Percentiles rank a stretch among this genome's conserved stretches.
Conservation (phyloP, 2,797 vertebrate species). For the Enteromius trimaculatus region DNA sequence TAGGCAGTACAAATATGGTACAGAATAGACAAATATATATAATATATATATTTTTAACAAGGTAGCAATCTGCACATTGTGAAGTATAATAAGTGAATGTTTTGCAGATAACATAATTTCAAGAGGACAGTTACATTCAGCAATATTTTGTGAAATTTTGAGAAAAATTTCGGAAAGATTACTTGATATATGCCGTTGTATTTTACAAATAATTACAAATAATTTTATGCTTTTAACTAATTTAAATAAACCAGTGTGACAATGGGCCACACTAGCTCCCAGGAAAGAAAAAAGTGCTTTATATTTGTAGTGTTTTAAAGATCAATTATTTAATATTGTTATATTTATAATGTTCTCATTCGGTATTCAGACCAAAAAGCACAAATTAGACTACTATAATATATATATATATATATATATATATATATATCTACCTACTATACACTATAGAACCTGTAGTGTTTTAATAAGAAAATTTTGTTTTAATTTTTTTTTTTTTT, state of each 20-base stretch:
- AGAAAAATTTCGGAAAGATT: conserved; percentile 11
- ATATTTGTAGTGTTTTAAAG: not conserved
- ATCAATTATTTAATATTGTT: not conserved
- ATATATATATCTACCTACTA: no score
- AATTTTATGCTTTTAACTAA: conserved; percentile 14
- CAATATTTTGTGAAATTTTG: not conserved
- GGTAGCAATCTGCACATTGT: no score
- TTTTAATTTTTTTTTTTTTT: no score
- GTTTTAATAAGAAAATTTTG: no score
- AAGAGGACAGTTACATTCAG: conserved; percentile 13
- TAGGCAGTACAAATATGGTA: no score
- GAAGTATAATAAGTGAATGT: no score
- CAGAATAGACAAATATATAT: no score
- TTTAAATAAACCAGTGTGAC: conserved; percentile 56
- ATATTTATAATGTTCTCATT: conserved; percentile 54
- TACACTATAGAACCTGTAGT: no score
- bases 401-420: no score
- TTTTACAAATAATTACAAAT: no score
- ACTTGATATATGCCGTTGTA: conserved; percentile 22
- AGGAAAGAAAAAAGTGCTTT: not conserved
- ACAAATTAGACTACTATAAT: not conserved
- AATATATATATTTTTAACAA: no score
- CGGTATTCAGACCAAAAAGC: conserved; percentile 47
- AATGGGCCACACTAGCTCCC: conserved; percentile 61
- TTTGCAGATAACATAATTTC: no score